Percentiles rank a stretch among this genome's conserved stretches.
Conservation (phyloP, 92 coral and sea anemone species). For the Heteractis magnifica region DNA sequence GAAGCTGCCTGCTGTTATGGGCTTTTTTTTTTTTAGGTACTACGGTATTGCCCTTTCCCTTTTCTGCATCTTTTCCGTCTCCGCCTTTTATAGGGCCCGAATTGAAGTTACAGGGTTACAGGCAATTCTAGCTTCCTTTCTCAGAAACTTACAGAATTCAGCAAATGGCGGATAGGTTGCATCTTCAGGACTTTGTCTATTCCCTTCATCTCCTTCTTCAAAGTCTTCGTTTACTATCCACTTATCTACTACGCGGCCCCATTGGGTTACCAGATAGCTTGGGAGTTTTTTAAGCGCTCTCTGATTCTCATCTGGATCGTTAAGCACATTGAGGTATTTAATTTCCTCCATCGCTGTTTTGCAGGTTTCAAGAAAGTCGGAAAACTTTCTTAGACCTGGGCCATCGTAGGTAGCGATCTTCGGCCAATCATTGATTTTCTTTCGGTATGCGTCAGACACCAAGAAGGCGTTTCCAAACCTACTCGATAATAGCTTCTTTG, state of each 20-base stretch:
- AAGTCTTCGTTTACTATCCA: not conserved
- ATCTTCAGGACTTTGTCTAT: not conserved
- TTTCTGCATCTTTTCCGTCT: too few species aligned
- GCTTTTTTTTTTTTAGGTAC: too few species aligned
- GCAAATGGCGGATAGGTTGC: conserved; percentile 43
- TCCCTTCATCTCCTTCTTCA: conserved; percentile 2
- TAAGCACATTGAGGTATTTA: conserved; percentile 9
- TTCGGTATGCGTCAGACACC: conserved; percentile 36
- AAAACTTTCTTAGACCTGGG: conserved; percentile 8
- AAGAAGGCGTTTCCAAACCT: conserved; percentile 44
- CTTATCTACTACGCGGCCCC: conserved; percentile 31
- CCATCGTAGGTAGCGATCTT: conserved; percentile 34
- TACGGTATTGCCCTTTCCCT: too few species aligned
- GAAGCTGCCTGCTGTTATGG: too few species aligned
- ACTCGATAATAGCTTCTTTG: conserved; percentile 8
- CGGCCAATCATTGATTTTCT: conserved; percentile 36
- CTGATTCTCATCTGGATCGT: conserved; percentile 30
- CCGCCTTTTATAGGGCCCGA: too few species aligned
- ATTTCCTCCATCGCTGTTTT: conserved; percentile 21
- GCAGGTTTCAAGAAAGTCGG: conserved; percentile 33
- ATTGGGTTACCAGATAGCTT: conserved; percentile 1
- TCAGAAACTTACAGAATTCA: conserved; percentile 50
- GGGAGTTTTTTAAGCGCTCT: conserved; percentile 30
- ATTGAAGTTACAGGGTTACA: too few species aligned
- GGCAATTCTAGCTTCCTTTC: conserved; percentile 26